Percentiles rank a stretch among this genome's conserved stretches.
Conservation (phyloP, 1,140 invertebrate species). For the Meloidogyne chitwoodi region DNA sequence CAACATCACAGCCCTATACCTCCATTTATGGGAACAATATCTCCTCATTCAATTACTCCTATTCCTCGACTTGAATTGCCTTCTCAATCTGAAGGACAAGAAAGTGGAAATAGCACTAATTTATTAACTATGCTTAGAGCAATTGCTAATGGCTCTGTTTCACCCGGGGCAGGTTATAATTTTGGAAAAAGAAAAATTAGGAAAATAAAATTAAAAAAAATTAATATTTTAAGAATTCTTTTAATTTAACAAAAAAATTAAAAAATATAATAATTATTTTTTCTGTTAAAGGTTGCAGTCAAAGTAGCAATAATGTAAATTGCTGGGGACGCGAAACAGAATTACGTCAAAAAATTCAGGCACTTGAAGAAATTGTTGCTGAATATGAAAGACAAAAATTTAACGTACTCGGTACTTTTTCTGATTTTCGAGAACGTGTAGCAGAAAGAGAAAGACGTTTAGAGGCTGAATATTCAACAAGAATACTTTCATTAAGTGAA, state of each 20-base stretch:
- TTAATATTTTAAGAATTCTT: background rate
- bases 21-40: background rate
- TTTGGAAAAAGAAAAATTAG: background rate
- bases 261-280: too few species aligned
- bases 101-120: background rate
- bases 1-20: background rate
- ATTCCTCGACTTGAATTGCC: background rate
- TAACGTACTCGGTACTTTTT: conserved; percentile 58
- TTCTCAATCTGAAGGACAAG: background rate
- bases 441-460: conserved; percentile 55
- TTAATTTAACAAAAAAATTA: background rate
- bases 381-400: conserved; percentile 59
- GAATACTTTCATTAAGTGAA: conserved; percentile 58
- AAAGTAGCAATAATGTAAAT: background rate
- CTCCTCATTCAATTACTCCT: conserved; percentile 4
- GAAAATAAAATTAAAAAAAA: too few species aligned
- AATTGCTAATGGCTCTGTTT: background rate
- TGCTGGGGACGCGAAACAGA: conserved; percentile 49
- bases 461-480: conserved; percentile 57
- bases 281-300: background rate
- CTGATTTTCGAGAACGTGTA: conserved; percentile 55
- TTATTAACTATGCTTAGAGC: conserved; percentile 10
- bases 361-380: conserved; percentile 56
- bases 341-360: conserved; percentile 53
- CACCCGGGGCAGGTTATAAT: background rate